phyloP scores from a whole-genome alignment of 2,113 vertebrate genomes.

The Hyla sarda region DNA sequence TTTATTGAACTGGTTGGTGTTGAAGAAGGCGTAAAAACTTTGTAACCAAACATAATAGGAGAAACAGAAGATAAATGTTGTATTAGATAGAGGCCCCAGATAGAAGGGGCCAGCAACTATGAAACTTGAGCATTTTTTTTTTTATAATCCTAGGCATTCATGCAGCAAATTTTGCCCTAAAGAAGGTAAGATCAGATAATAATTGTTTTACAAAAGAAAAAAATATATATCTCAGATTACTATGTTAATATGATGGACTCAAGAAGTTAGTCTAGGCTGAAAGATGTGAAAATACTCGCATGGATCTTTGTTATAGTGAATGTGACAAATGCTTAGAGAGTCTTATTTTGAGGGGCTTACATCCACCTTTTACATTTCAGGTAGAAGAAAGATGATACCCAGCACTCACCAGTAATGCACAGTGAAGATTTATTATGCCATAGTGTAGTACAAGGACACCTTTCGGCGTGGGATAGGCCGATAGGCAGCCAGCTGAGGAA shows the following conservation, averaged over 20 bases:
- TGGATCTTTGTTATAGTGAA: not conserved
- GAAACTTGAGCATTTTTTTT: not conserved
- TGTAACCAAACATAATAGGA: constrained; percentile 8
- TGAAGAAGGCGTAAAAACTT: constrained; percentile 7
- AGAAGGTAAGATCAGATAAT: not conserved
- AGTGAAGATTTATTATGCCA: no score
- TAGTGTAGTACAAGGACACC: no score
- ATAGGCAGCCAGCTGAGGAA: no score
- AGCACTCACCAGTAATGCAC: no score
- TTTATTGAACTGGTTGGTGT: constrained; percentile 12
- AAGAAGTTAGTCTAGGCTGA: not conserved
- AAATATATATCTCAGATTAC: not conserved
- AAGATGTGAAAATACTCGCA: not conserved
- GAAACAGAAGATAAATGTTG: constrained; percentile 5
- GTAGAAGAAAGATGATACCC: no score
- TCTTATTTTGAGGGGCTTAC: no score
- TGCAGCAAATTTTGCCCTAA: not conserved
- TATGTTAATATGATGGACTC: not conserved
- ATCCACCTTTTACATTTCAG: no score
- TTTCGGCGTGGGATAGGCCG: no score
- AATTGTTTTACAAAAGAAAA: not conserved
- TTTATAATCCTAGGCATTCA: not conserved
- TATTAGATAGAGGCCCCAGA: not conserved
- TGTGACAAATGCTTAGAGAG: not conserved
- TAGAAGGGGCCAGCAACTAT: not conserved